Percentiles rank a stretch among this genome's conserved stretches.
These are phyloP conservation scores for Pocillopora damicornis DNA, from an alignment of 64 coral and sea anemone genomes.

Conservation along the genomic window DNA sequence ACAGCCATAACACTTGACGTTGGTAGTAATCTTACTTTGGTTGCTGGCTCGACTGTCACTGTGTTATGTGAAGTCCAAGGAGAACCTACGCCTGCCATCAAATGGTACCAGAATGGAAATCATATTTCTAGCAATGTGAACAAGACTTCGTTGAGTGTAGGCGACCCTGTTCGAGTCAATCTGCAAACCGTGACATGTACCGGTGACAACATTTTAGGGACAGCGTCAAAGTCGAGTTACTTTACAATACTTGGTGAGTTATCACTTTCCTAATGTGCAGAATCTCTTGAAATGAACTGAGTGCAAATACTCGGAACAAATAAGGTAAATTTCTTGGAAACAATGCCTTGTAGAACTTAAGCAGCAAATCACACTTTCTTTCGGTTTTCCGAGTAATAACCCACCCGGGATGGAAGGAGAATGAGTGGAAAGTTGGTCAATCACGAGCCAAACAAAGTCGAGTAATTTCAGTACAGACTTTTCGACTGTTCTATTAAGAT, in stretches of 20 bases:
- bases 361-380: too few species aligned
- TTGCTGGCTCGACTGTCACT: constrained; percentile 3
- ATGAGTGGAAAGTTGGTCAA: too few species aligned
- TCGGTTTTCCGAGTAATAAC: too few species aligned
- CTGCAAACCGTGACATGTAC: constrained; percentile 48
- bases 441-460: too few species aligned
- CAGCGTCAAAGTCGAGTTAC: constrained; percentile 12
- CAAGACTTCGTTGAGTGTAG: constrained; percentile 37
- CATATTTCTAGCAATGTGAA: constrained; percentile 5
- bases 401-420: too few species aligned
- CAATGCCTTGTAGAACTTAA: too few species aligned
- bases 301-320: too few species aligned
- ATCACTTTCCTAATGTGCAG: neutral
- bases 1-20: neutral
- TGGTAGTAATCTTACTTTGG: constrained; percentile 43
- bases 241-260: constrained; percentile 59
- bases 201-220: constrained; percentile 50
- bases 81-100: constrained; percentile 11
- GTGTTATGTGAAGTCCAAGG: constrained; percentile 24
- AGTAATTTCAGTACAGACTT: too few species aligned
- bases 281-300: too few species aligned
- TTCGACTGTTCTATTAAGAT: too few species aligned
- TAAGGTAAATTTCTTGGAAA: too few species aligned
- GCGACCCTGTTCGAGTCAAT: constrained; percentile 4
- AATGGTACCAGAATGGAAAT: constrained; percentile 56